These are phyloP conservation scores for Turdus rufiventris DNA, from an alignment of 2,113 vertebrate genomes.

Conservation along the genomic window DNA sequence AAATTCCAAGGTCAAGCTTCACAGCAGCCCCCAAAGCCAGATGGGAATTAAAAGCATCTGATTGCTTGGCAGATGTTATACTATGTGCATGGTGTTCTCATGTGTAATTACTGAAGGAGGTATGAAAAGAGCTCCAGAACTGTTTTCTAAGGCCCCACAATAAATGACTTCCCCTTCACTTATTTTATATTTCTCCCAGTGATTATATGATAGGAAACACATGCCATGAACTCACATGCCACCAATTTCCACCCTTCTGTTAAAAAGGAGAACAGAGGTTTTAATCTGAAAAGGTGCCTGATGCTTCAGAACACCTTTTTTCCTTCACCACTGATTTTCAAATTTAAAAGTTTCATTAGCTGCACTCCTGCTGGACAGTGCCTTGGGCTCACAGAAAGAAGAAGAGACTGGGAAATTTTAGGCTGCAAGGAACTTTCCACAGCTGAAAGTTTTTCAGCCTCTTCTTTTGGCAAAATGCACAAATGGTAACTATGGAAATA, in stretches of 20 bases:
- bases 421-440: background rate
- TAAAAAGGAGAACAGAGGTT: background rate
- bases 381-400: background rate
- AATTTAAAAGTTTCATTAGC: background rate
- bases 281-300: background rate
- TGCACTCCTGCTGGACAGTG: background rate
- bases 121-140: background rate
- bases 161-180: background rate
- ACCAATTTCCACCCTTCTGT: background rate
- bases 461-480: background rate
- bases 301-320: background rate
- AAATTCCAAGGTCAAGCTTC: accelerated
- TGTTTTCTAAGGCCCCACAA: background rate
- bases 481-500: background rate
- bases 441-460: background rate
- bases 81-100: background rate
- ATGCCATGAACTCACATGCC: background rate
- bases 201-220: background rate
- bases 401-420: background rate
- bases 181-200: background rate
- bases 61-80: background rate
- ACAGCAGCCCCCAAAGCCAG: background rate
- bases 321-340: background rate
- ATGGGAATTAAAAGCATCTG: background rate
- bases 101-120: background rate